These are phyloP conservation scores for Gasteruption jaculator DNA, from an alignment of 2,888 invertebrate species.

Conservation along the genomic window DNA sequence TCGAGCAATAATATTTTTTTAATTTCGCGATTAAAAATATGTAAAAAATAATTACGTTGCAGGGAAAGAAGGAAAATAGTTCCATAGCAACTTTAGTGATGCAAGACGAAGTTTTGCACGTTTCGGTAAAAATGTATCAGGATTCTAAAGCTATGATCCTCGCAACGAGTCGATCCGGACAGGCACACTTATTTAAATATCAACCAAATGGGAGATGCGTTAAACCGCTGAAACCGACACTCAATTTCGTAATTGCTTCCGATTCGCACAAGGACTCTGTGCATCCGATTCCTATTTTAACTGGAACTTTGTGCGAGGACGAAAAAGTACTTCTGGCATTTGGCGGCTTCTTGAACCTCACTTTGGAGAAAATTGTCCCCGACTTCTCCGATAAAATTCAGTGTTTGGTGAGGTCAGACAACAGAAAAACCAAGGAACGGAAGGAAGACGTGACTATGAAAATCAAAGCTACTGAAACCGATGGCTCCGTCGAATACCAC, in stretches of 20 bases:
- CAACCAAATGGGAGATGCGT: conserved; percentile 67
- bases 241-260: conserved; percentile 60
- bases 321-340: conserved; percentile 39
- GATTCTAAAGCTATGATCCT: conserved; percentile 54
- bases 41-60: no score
- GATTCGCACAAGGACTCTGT: conserved; percentile 54
- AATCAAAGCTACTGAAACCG: conserved; percentile 49
- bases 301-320: conserved; percentile 43
- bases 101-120: conserved; percentile 63
- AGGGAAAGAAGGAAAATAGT: conserved; percentile 51
- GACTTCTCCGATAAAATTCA: conserved; percentile 52
- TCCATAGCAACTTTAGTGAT: conserved; percentile 61
- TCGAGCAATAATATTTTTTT: no score
- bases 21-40: no score
- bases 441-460: conserved; percentile 48
- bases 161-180: conserved; percentile 71
- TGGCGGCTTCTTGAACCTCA: conserved; percentile 34
- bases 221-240: conserved; percentile 64
- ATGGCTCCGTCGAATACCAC: conserved; percentile 54
- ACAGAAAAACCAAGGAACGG: conserved; percentile 39
- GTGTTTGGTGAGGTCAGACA: conserved; percentile 52
- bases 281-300: conserved; percentile 57
- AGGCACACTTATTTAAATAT: conserved; percentile 73
- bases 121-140: conserved; percentile 54
- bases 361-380: conserved; percentile 41